Evolutionary conservation across 1,140 invertebrate genomes (phyloP), one percentile per base, ranked within the genome.

Genomic region (Psilanteris sp.): DNA sequence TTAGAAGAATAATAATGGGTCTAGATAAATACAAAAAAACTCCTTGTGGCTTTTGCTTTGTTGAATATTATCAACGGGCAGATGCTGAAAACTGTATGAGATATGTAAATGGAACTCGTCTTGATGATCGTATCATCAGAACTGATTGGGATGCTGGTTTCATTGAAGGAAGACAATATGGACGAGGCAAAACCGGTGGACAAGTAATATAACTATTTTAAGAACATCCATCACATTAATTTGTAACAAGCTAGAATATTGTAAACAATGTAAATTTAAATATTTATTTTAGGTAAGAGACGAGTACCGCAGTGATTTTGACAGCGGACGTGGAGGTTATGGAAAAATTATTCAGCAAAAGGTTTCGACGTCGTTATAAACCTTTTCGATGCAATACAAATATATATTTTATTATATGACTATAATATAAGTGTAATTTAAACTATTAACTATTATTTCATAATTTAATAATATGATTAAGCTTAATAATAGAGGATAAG

Each of bases 121-220:
- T 99, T 9, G 98, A 99, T 90, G 98, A 99, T 81, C 91, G 98
- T 83, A 95, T 99, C 41, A 96, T 99, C 14, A 90, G 98, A 82
- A 98, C 97, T 52, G 98, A 99, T 89, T 99, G 98, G 97, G 98
- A 99, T 89, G 97, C 97, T 36, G 98, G 98, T 2, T 99, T 99
- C 89, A 92, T 97, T 44, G 98, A 99, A 90, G 98, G 98, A 1
- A 90, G 98, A 81, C 98, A 99, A 85, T 99, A 96, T 91, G 98
- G 98, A 9, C 90, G 98, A 79, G 98, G 98, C 16, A 99, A 98
- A 90, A 97, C 95, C 83, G 98, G 98, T 36, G 98, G 98, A 83
- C 98, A 99, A 92, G 96, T 97, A 89, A 27, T 9, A 1, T 10
- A 4, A n/a, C n/a, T n/a, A n/a, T n/a, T n/a, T n/a, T n/a, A n/a